Conservation (phyloP, 92 coral and sea anemone genomes). For the Umimayanthus chanpuru region DNA sequence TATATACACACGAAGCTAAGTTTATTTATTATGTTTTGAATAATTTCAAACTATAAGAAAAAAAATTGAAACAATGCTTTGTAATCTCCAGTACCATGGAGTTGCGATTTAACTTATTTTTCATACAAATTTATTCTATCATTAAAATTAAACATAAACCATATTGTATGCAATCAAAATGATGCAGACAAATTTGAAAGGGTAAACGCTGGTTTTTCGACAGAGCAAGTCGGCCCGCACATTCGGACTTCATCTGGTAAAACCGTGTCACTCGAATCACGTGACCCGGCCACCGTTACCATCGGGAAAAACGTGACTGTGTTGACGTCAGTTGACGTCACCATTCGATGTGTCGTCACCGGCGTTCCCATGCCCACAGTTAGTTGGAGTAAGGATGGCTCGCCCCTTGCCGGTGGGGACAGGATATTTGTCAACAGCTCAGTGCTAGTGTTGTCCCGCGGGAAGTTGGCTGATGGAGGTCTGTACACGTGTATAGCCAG, state of each 20-base stretch:
- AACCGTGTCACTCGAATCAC: not conserved
- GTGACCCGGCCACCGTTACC: not conserved
- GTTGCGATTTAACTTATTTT: no score
- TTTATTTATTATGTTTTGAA: no score
- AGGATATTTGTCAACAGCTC: constrained; percentile 6
- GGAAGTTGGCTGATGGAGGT: constrained; percentile 12
- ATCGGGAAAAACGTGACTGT: constrained; percentile 17
- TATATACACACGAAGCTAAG: no score
- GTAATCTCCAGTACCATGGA: no score
- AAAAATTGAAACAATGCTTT: no score
- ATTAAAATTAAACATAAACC: no score
- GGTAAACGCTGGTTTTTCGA: not conserved
- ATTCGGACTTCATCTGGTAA: constrained; percentile 9
- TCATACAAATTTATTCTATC: no score
- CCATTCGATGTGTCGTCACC: not conserved
- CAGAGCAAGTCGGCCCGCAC: constrained; percentile 10
- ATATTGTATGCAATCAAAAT: not conserved
- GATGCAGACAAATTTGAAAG: not conserved
- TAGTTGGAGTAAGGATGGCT: constrained; percentile 2
- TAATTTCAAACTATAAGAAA: no score
- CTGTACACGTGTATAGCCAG: constrained; percentile 1
- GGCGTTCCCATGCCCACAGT: not conserved
- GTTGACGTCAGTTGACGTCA: constrained; percentile 3
- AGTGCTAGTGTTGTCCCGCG: not conserved
- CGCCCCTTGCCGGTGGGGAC: not conserved